Percentiles rank a stretch among this genome's conserved stretches.
phyloP scores from a whole-genome alignment of 2,797 vertebrate species.

The Falco berigora region DNA sequence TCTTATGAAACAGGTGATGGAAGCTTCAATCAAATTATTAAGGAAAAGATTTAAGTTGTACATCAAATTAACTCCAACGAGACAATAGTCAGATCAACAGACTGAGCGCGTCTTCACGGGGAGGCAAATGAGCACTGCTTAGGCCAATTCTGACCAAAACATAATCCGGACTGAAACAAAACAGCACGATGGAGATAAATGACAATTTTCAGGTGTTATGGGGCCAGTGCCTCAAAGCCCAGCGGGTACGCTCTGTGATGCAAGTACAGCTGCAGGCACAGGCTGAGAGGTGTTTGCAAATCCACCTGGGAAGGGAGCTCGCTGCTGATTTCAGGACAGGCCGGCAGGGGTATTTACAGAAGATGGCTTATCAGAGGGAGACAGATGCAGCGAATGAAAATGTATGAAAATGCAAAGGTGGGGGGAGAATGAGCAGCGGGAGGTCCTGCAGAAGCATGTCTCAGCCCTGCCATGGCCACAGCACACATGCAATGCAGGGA shows the following conservation, averaged over 20 bases:
- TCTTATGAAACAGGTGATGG: neutral
- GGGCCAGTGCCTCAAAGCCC: neutral
- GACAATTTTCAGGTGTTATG: neutral
- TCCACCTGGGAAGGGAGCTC: neutral
- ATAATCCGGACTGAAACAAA: neutral
- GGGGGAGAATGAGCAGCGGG: neutral
- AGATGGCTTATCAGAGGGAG: neutral
- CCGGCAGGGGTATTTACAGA: neutral
- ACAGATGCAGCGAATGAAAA: conserved; percentile 17
- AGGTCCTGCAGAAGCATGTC: neutral
- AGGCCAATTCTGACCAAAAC: neutral
- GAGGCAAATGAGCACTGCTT: neutral
- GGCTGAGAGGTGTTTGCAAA: neutral
- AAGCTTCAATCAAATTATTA: neutral
- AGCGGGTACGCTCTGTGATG: neutral
- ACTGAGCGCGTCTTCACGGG: neutral
- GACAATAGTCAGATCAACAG: neutral
- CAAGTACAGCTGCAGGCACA: neutral
- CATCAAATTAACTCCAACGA: conserved; percentile 17
- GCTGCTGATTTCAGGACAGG: neutral
- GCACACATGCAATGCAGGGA: neutral
- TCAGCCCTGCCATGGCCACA: neutral
- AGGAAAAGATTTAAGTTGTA: neutral
- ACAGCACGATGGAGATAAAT: neutral
- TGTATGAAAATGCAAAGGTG: neutral